Evolutionary conservation across 2,888 invertebrate species (phyloP).

Genomic region (Amphipyra berbera): DNA sequence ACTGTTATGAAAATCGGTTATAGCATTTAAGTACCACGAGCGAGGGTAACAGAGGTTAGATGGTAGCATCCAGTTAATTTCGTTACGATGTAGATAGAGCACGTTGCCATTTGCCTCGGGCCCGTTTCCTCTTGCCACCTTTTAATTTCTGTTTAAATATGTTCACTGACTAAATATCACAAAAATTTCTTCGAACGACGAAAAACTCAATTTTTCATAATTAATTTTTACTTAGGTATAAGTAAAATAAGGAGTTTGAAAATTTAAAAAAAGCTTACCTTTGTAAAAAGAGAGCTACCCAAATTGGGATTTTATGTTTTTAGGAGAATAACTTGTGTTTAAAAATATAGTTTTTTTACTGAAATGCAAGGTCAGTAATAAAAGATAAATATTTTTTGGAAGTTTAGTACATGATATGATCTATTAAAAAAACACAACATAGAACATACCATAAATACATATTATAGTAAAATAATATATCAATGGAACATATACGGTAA

Average conservation of each 20-base stretch:
- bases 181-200: slow-evolving; percentile 48
- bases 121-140: slow-evolving; percentile 76
- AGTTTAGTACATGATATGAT: no score
- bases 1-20: slow-evolving; percentile 65
- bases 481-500: no score
- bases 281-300: no score
- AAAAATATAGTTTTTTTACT: no score
- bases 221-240: slow-evolving; percentile 31
- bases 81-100: slow-evolving; percentile 83
- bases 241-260: slow-evolving; percentile 13
- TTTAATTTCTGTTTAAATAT: slow-evolving; percentile 79
- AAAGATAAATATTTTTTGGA: no score
- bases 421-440: no score
- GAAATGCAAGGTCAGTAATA: no score
- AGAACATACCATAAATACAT: no score
- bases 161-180: slow-evolving; percentile 69
- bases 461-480: no score
- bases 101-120: slow-evolving; percentile 76
- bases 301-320: no score
- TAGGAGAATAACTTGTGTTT: no score
- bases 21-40: slow-evolving; percentile 65
- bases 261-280: no score
- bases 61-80: slow-evolving; percentile 80
- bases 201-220: slow-evolving; percentile 42
- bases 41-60: slow-evolving; percentile 68